A percentile compares a stretch with the other conserved stretches of the same genome.
phyloP scores from a whole-genome alignment of 1,140 invertebrate genomes.

The Drosophila leontia region DNA sequence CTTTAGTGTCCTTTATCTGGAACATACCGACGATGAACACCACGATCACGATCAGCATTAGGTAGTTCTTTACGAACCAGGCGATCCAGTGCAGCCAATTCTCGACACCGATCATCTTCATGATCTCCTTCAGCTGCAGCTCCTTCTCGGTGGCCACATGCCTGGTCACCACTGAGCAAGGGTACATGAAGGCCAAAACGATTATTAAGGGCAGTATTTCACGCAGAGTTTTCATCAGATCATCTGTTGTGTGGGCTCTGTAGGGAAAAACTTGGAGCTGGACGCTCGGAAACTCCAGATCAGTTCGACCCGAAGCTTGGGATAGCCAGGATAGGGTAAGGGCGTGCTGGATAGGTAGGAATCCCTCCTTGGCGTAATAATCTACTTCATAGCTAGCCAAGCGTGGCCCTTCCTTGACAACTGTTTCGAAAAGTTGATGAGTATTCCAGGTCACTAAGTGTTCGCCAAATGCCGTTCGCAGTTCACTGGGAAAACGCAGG shows the following conservation, averaged over 20 bases:
- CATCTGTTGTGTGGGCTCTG: conserved; percentile 89
- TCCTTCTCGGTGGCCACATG: conserved; percentile 88
- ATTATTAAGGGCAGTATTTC: conserved; percentile 91
- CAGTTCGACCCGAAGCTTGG: not conserved
- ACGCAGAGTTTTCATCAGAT: conserved; percentile 88
- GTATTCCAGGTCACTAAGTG: conserved; percentile 56
- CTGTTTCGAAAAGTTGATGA: conserved; percentile 21
- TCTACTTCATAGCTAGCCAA: not conserved
- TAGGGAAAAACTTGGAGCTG: conserved; percentile 89
- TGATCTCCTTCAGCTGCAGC: conserved; percentile 90
- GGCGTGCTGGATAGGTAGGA: conserved; percentile 87
- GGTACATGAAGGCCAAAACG: conserved; percentile 91
- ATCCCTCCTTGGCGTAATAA: conserved; percentile 85
- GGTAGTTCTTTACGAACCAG: conserved; percentile 92
- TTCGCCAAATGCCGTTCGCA: conserved; percentile 3
- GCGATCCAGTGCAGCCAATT: conserved; percentile 93
- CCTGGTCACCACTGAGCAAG: conserved; percentile 91
- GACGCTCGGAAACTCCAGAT: conserved; percentile 32
- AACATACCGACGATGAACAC: conserved; percentile 82
- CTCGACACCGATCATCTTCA: conserved; percentile 94
- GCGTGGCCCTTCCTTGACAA: conserved; percentile 54
- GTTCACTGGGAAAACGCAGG: conserved; percentile 50
- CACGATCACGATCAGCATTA: conserved; percentile 88
- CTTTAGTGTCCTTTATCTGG: not conserved
- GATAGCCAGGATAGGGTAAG: conserved; percentile 84